Evolutionary conservation across 1,140 invertebrate genomes (phyloP).

Genomic region (Drosophila tristis): DNA sequence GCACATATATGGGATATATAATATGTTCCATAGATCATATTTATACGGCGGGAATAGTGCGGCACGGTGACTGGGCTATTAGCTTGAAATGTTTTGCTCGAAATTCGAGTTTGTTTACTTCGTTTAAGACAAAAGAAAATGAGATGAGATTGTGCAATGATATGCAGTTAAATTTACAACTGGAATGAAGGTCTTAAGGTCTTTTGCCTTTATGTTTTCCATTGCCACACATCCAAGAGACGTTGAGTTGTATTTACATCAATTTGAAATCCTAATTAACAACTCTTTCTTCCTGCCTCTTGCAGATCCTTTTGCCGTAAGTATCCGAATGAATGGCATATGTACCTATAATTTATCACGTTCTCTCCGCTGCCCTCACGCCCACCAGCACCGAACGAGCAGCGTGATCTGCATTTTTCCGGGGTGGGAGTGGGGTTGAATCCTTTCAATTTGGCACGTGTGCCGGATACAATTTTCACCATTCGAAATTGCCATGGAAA

Average conservation of each 20-base stretch:
- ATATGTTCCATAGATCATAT: conserved; percentile 8
- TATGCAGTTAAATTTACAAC: background rate
- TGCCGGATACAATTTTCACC: conserved; percentile 74
- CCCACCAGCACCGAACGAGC: conserved; percentile 20
- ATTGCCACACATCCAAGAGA: background rate
- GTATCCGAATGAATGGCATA: no score
- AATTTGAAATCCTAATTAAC: background rate
- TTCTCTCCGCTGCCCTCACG: conserved; percentile 39
- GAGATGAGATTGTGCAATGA: background rate
- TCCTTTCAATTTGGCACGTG: conserved; percentile 74
- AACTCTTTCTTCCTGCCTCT: background rate
- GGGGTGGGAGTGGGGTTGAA: background rate
- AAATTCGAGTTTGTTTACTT: no score
- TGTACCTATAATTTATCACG: conserved; percentile 15
- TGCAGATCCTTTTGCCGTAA: background rate
- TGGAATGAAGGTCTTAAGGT: background rate
- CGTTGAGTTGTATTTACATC: background rate
- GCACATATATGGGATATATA: no score
- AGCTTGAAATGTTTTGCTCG: no score
- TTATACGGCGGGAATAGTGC: conserved; percentile 2
- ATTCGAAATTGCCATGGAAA: conserved; percentile 50
- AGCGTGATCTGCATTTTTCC: conserved; percentile 24
- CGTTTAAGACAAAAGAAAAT: background rate
- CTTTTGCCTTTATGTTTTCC: background rate
- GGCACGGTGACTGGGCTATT: background rate